Evolutionary conservation across 2,113 vertebrate genomes (phyloP).

Genomic region (Pseudopodoces humilis): DNA sequence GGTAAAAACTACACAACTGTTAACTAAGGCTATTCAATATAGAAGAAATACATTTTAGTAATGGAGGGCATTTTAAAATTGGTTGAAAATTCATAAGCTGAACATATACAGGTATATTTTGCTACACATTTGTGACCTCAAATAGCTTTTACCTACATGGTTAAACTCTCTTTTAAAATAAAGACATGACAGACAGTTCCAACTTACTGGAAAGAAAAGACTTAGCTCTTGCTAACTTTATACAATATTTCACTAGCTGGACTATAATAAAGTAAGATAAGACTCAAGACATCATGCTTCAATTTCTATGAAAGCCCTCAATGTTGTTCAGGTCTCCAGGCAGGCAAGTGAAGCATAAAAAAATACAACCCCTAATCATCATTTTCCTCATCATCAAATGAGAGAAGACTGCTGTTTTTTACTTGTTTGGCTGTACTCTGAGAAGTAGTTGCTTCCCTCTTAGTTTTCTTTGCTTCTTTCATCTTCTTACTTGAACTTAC

Average conservation of each 20-base stretch:
- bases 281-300: not conserved
- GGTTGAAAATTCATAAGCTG: not conserved
- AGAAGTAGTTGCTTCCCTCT: constrained; percentile 59
- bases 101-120: not conserved
- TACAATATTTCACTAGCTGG: not conserved
- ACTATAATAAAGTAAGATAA: not conserved
- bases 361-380: constrained; percentile 75
- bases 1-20: not conserved
- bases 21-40: not conserved
- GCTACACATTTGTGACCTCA: not conserved
- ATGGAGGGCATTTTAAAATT: not conserved
- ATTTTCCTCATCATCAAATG: constrained; percentile 89
- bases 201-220: not conserved
- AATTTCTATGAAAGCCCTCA: not conserved
- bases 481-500: constrained; percentile 92
- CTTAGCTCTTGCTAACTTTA: not conserved
- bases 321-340: not conserved
- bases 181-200: not conserved
- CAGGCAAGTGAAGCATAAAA: not conserved
- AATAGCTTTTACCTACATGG: not conserved
- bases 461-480: constrained; percentile 63
- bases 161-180: not conserved
- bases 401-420: constrained; percentile 93
- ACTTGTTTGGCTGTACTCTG: constrained; percentile 82
- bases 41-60: not conserved